Evolutionary conservation across 1,140 invertebrate genomes (phyloP), one percentile per base, ranked within the genome.

Genomic region (Tenebrio molitor): DNA sequence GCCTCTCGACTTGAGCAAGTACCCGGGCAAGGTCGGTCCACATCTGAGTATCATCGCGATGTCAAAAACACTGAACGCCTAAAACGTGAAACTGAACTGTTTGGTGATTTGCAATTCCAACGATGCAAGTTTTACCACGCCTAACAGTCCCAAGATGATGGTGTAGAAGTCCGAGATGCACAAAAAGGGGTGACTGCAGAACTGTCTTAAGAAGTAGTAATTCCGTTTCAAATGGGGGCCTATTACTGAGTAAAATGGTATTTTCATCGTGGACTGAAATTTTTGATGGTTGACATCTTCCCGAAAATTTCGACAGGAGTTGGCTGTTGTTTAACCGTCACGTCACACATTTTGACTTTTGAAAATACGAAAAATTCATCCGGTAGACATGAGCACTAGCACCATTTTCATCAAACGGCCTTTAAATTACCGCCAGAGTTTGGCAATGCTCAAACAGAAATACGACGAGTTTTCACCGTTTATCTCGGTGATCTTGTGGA

Each of bases 51-150:
- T 78, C 65, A 76, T 76, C 7, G 75, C 44, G 33, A 81, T 78
- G 71, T 81, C 79, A 71, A 80, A 76, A 8, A 76, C 19, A 63
- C 78, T 80, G n/a, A 81, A 62, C 17, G 75, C 41, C 80, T 80
- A 46, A 58, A 80, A 79, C 25, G 16, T 46, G 33, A 12, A 36
- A 69, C 16, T 50, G 29, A 33, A 19, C 33, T 39, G 23, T 23
- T 68, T 46, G 6, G 46, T 16, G 16, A 62, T 42, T 44, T 7
- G 14, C 21, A 50, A 36, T n/a, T 17, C 34, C 53, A 23, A 23
- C 17, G 34, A 5, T n/a, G 36, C 16, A 62, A 25, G 10, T 23
- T 50, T 66, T 77, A 80, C 79, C 67, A 79, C 71, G 64, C 79
- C 79, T 46, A 79, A 66, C 46, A 78, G 17, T 36, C 78, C 78